Evolutionary conservation across 1,140 invertebrate species (phyloP), one percentile per base, ranked within the genome.

Genomic region (Cylas formicarius): DNA sequence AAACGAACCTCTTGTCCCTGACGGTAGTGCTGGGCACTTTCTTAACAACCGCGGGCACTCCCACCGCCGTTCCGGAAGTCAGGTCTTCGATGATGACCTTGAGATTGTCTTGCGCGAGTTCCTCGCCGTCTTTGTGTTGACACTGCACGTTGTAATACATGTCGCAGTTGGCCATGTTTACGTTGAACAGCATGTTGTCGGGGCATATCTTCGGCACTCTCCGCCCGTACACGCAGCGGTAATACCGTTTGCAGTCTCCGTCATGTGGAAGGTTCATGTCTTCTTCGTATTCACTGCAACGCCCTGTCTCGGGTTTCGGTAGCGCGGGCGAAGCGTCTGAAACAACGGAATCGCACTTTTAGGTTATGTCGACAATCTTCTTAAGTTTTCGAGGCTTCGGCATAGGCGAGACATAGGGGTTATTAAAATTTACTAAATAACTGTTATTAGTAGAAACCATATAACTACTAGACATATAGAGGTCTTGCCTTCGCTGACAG

Each of bases 151-250:
- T 57, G 9, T 42, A 41, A 7, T 51, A 53, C n/a, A 40, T 55
- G 40, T 66, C 59, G 41, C 68, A 72, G 1, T 55, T 45, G 36
- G 53, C 41, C 6, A 54, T 32, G 5, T 14, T 28, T 10, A 57
- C 54, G 33, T 71, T 65, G 37, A 66, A 72, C 21, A 66, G 56
- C 8, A 70, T 50, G 13, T 58, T 61, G 2, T 43, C n/a, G 3
- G 57, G 53, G 52, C 70, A 72, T 6, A 36, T 4, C 20, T 53
- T 50, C 0, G 56, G 23, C 19, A 60, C 36, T 4, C 40, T 43
- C 13, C 9, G 24, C 1, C 66, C 65, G 11, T 63, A 48, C 7
- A 58, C 51, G 43, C 67, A 70, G 4, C 54, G 47, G 40, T 63
- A 65, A 22, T 58, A 57, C 22, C 48, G 31, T 2, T 5, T 17